These are phyloP conservation scores for Geophilus truncorum DNA, from an alignment of 2,888 invertebrate genomes.

Conservation along the genomic window DNA sequence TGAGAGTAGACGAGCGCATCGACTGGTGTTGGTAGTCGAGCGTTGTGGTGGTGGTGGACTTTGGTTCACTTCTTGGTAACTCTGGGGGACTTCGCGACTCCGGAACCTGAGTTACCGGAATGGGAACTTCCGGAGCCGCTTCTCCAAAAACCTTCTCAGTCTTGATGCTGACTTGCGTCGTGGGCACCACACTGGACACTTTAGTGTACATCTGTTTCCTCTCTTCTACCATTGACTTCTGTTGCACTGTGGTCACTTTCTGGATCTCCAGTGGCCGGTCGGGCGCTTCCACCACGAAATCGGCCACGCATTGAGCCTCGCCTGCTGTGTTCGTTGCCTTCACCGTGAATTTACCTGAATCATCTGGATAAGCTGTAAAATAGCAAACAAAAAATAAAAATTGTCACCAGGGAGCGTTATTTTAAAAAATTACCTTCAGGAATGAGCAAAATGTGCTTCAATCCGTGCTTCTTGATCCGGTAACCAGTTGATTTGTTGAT, in stretches of 20 bases:
- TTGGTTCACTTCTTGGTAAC: conserved; percentile 6
- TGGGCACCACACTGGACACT: conserved; percentile 44
- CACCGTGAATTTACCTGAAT: conserved; percentile 48
- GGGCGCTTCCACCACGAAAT: conserved; percentile 67
- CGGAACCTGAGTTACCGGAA: conserved; percentile 28
- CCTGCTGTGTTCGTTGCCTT: conserved; percentile 48
- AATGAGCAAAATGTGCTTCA: conserved; percentile 63
- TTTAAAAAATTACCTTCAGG: conserved; percentile 58
- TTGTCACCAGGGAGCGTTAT: too few species aligned
- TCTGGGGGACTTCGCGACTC: conserved; percentile 27
- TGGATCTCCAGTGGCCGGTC: conserved; percentile 50
- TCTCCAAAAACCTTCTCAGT: conserved; percentile 34
- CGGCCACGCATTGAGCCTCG: conserved; percentile 64
- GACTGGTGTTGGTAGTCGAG: neutral
- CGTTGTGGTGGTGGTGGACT: neutral
- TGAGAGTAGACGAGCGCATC: conserved; percentile 42
- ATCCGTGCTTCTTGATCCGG: conserved; percentile 57
- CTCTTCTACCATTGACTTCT: conserved; percentile 35
- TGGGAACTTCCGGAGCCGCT: conserved; percentile 33
- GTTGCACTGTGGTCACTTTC: conserved; percentile 34
- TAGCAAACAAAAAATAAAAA: too few species aligned
- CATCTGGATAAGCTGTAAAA: conserved; percentile 50
- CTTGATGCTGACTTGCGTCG: conserved; percentile 45
- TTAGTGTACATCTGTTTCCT: conserved; percentile 33
- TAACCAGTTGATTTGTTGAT: conserved; percentile 51